Conservation (phyloP, 2,113 vertebrate genomes). For the Caranx ignobilis region DNA sequence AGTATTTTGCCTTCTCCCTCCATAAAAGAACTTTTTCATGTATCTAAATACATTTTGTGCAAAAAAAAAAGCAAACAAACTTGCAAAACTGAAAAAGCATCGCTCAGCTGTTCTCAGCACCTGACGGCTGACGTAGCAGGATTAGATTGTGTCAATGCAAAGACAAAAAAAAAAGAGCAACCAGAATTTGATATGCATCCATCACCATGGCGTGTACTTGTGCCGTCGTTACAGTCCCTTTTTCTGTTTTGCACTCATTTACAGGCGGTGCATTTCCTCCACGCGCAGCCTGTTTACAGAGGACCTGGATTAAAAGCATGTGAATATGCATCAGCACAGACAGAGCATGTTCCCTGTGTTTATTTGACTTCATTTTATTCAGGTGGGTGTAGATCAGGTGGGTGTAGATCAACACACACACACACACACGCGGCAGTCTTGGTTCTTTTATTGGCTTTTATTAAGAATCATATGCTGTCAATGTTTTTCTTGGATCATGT, state of each 20-base stretch:
- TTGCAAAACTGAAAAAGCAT: neutral
- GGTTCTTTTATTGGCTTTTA: slow-evolving; percentile 11
- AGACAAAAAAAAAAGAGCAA: slow-evolving; percentile 11
- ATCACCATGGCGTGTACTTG: slow-evolving; percentile 26
- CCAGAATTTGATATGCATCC: slow-evolving; percentile 33
- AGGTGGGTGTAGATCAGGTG: neutral
- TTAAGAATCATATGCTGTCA: neutral
- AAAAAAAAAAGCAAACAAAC: slow-evolving; percentile 8
- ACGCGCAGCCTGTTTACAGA: slow-evolving; percentile 32
- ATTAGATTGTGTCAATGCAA: slow-evolving; percentile 22
- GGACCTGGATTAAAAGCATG: slow-evolving; percentile 41
- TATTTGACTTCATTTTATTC: neutral
- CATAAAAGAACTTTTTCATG: neutral
- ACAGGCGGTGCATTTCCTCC: slow-evolving; percentile 4
- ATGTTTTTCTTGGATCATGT: neutral
- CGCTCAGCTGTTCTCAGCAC: neutral
- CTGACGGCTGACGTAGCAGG: neutral
- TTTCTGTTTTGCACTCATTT: slow-evolving; percentile 8
- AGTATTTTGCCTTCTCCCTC: neutral
- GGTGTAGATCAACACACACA: neutral
- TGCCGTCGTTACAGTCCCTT: neutral
- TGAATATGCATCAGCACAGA: slow-evolving; percentile 40
- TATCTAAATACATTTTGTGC: slow-evolving; percentile 11
- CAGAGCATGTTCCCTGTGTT: neutral
- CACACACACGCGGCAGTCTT: neutral